These are phyloP conservation scores for Etheostoma spectabile DNA, from an alignment of 2,113 vertebrate genomes.

Conservation along the genomic window DNA sequence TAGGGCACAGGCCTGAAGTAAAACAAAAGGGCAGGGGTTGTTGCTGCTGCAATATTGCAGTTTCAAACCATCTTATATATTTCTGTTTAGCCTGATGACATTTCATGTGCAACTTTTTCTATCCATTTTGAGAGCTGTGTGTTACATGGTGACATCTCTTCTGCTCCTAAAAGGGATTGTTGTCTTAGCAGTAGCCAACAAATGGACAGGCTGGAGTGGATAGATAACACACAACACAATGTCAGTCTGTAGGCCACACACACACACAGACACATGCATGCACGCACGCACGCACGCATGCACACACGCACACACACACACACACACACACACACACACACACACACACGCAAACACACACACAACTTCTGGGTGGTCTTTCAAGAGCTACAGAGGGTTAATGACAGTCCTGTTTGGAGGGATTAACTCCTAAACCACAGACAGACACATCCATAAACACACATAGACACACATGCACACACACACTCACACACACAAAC, in stretches of 20 bases:
- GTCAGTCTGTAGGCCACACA: conserved; percentile 65
- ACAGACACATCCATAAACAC: conserved; percentile 38
- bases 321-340: conserved; percentile 56
- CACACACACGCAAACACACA: conserved; percentile 34
- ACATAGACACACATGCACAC: conserved; percentile 31
- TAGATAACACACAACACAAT: conserved; percentile 69
- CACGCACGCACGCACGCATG: background rate
- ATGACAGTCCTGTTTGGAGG: conserved; percentile 63
- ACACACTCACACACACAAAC: conserved; percentile 39
- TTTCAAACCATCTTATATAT: background rate
- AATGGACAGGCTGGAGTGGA: conserved; percentile 69
- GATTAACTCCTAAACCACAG: conserved; percentile 53
- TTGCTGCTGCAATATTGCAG: background rate
- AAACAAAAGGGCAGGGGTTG: conserved; percentile 1
- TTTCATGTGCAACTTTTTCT: background rate
- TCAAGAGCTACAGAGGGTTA: conserved; percentile 68
- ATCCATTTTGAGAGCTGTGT: background rate
- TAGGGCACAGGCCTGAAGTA: conserved; percentile 20
- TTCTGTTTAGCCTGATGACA: background rate
- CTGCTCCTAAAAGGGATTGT: conserved; percentile 40
- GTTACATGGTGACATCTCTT: conserved; percentile 31
- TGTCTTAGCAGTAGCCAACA: conserved; percentile 45
- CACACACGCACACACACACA: conserved; percentile 62
- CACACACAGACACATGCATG: conserved; percentile 36
- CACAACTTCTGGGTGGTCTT: conserved; percentile 77